Evolutionary conservation across 2,797 vertebrate species (phyloP), one percentile per base, ranked within the genome.

Genomic region (Miichthys miiuy): DNA sequence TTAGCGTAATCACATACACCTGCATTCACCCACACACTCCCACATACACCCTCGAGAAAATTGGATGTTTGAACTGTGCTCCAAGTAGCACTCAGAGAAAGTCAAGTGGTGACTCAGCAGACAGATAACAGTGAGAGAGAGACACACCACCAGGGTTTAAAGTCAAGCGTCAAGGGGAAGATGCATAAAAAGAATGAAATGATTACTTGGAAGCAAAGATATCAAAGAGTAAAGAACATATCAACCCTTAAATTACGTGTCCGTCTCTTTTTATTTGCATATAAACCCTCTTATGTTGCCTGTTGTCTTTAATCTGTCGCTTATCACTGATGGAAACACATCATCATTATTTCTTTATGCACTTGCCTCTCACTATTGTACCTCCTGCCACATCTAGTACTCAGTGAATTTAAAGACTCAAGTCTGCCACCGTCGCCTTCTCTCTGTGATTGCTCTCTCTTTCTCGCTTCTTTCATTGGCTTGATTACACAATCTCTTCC

Each of bases 21-120:
- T 18, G 34, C 54, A 48, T 64, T 50, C 42, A 25, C n/a, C 14
- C 60, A 69, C 62, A 42, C 56, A 70, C 57, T 23, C 52, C 5
- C 41, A 67, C 55, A 11, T 18, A 23, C 69, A 61, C 67, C 17
- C n/a, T 20, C 1, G 62, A 81, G 70, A 67, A 81, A 84, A 83
- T 75, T 62, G 27, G 6, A 83, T 63, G 60, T 84, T 46, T 76
- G 30, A 79, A 80, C 48, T 13, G 5, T 17, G 41, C 73, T 84
- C 67, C 50, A 63, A 70, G 81, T 13, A 54, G 79, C 79, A 78
- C 74, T 76, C 72, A 30, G 41, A 63, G 75, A 77, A 81, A 89
- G 77, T 80, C 54, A 62, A 76, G 76, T 64, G 47, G 80, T 88
- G 91, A 90, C 78, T 91, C 82, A 93, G 88, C 88, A 86, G 41